Evolutionary conservation across 2,113 vertebrate genomes (phyloP).

Genomic region (Chlamydotis undulata): DNA sequence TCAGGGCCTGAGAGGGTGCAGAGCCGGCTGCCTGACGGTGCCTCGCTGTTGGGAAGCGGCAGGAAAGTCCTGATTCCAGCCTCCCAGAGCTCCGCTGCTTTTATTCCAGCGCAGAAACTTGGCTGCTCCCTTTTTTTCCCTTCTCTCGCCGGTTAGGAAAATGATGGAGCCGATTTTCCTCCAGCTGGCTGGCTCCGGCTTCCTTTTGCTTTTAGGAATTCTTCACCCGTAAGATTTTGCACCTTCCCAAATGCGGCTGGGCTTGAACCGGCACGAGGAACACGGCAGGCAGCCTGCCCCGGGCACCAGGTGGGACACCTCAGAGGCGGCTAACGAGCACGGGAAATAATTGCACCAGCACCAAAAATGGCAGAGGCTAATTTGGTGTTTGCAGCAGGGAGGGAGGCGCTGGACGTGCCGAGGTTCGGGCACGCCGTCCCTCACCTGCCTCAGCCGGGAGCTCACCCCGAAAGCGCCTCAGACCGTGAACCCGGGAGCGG

Average conservation of each 20-base stretch:
- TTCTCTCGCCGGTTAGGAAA: background rate
- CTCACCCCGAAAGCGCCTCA: fast-evolving
- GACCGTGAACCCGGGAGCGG: background rate
- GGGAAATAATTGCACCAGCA: background rate
- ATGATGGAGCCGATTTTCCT: background rate
- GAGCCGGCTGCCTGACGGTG: background rate
- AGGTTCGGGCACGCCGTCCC: background rate
- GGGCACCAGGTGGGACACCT: background rate
- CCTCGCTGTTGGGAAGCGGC: background rate
- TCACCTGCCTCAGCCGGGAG: background rate
- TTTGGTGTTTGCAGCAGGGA: background rate
- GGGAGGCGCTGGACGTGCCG: background rate
- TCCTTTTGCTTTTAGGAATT: background rate
- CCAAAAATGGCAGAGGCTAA: background rate
- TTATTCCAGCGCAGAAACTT: background rate
- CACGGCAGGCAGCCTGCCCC: background rate
- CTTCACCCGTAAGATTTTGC: background rate
- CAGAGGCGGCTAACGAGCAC: fast-evolving
- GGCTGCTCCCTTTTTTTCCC: background rate
- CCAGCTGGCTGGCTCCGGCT: background rate
- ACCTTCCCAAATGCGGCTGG: background rate
- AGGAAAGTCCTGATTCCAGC: background rate
- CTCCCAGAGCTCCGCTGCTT: background rate
- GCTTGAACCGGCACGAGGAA: background rate
- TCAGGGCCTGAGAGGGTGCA: background rate